Percentiles rank a stretch among this genome's conserved stretches.
Evolutionary conservation across 2,113 vertebrate species (phyloP).

Genomic region (Chamaea fasciata): DNA sequence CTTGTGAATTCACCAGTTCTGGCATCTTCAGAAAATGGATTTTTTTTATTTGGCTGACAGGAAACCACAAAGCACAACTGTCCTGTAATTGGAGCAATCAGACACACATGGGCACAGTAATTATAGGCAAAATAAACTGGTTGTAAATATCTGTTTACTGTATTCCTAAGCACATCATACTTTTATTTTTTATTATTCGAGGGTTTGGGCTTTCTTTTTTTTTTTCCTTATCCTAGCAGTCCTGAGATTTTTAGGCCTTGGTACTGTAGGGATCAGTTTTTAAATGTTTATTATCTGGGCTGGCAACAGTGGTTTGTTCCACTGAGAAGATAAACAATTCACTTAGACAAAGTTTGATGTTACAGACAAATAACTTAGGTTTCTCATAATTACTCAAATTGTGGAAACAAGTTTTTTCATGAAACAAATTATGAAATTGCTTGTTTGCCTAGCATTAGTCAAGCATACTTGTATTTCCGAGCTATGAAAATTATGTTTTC

Average conservation of each 20-base stretch:
- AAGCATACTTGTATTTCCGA: background rate
- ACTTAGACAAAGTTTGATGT: background rate
- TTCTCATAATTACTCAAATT: background rate
- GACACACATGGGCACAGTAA: background rate
- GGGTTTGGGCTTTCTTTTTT: background rate
- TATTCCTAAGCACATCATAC: background rate
- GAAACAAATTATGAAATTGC: background rate
- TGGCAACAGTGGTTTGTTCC: background rate
- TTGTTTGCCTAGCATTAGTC: background rate
- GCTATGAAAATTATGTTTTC: background rate
- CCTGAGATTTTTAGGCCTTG: background rate
- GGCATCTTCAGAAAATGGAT: background rate
- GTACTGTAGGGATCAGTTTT: background rate
- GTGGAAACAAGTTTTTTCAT: background rate
- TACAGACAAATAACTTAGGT: background rate
- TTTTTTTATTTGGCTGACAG: background rate
- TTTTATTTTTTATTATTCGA: background rate
- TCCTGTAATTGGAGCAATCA: background rate
- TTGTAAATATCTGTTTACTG: background rate
- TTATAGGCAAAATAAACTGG: background rate
- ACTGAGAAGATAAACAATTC: background rate
- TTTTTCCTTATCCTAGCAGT: background rate
- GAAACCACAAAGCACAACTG: background rate
- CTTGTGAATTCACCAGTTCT: background rate
- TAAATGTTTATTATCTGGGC: background rate